phyloP scores from a whole-genome alignment of 2,113 vertebrate species.

The Bucco capensis region DNA sequence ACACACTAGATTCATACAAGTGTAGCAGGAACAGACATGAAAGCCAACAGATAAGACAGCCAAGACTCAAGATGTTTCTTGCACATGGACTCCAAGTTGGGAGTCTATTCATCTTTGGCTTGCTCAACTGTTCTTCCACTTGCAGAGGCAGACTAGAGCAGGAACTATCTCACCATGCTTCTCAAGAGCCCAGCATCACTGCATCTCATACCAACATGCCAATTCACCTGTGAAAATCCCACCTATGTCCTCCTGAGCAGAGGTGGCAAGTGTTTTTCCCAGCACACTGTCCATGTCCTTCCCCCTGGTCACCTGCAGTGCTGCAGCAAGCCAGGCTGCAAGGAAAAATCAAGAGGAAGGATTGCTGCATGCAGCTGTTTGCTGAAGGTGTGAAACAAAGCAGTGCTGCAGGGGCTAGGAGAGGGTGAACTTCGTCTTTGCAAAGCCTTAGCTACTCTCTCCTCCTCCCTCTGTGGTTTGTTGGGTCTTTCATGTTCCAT shows the following conservation, averaged over 20 bases:
- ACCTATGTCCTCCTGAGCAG: background rate
- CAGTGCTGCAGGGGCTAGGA: background rate
- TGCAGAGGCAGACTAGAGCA: background rate
- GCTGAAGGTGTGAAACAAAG: accelerated
- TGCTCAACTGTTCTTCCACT: background rate
- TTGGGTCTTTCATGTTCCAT: background rate
- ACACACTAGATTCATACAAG: background rate
- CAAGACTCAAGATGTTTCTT: background rate
- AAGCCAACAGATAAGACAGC: background rate
- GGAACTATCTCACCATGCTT: background rate
- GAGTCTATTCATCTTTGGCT: background rate
- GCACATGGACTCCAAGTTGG: background rate
- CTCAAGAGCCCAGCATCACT: background rate
- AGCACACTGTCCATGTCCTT: accelerated
- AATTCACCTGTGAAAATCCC: background rate
- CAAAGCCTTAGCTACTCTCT: background rate
- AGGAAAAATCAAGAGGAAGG: background rate
- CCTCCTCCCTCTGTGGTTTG: background rate
- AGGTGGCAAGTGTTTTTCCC: accelerated
- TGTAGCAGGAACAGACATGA: background rate
- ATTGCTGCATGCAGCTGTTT: background rate
- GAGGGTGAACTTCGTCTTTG: background rate
- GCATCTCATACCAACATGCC: background rate
- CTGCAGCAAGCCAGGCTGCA: background rate
- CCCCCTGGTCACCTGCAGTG: background rate